Base-by-base conservation (phyloP, 2,797 vertebrate species). In the Lutjanus argentimaculatus region DNA sequence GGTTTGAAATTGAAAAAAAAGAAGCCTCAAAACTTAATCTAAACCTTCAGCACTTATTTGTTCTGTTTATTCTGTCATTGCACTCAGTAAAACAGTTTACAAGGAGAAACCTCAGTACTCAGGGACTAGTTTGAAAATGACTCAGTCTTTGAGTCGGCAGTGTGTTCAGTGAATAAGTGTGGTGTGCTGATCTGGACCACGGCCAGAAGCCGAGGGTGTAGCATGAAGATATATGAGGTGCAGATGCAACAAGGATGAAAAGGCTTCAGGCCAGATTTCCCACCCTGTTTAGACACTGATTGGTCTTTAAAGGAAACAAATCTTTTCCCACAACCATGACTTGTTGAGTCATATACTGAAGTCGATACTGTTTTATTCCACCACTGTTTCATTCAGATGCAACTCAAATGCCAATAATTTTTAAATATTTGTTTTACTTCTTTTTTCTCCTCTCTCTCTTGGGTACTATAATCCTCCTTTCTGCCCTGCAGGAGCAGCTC, bases 401-500 rank as follows among this genome's bases (percentile, higher is more conserved):
- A 46, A 45, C 42, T 51, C 17, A 63, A 63, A 80, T 59, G 53
- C 7, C n/a, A 73, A 56, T 42, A 68, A 48, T 58, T 15, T 64
- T 56, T 52, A 22, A 63, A 80, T 74, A 16, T 56, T 70, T 58
- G 8, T 42, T 73, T 72, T 48, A 3, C 11, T 9, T 14, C 0
- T 36, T 14, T 25, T 30, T 15, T 52, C 30, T 36, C 30, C 16
- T 14, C 9, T 0, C 8, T 56, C 19, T 73, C 49, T 43, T 36
- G 21, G 49, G 42, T 30, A 1, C 67, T 67, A 7, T 65, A 58
- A 72, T 70, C 43, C 48, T 42, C 43, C 25, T 66, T 25, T 48
- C n/a, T 64, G 80, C 25, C 56, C 45, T 90, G 92, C 95, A 97
- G 97, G 97, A 98, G 96, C 98, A 93, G 97, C 98, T 85, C 98